A percentile compares a stretch with the other conserved stretches of the same genome.
phyloP scores from a whole-genome alignment of 1,140 invertebrate species.

The Temnothorax curvispinosus region DNA sequence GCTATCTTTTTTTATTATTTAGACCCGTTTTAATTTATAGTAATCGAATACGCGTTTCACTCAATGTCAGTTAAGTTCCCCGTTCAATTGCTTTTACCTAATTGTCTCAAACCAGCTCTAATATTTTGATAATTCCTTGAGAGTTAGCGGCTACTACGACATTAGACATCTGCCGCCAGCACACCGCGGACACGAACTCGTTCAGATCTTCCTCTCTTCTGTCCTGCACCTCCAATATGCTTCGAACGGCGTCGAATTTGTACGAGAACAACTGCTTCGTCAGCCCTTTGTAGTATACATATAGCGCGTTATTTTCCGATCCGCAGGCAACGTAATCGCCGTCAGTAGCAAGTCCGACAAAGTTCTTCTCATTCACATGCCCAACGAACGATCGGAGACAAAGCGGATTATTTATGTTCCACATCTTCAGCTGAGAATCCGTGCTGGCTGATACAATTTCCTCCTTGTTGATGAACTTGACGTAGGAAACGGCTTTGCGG shows the following conservation, averaged over 20 bases:
- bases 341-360: slow-evolving; percentile 98
- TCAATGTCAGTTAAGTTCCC: background rate
- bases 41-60: slow-evolving; percentile 9
- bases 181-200: slow-evolving; percentile 98
- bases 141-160: slow-evolving; percentile 98
- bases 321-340: slow-evolving; percentile 98
- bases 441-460: slow-evolving; percentile 98
- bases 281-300: slow-evolving; percentile 97
- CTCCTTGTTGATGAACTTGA: slow-evolving; percentile 96
- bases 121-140: slow-evolving; percentile 96
- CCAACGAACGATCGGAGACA: slow-evolving; percentile 96
- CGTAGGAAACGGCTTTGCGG: slow-evolving; percentile 98
- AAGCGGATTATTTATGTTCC: slow-evolving; percentile 93
- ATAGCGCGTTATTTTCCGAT: slow-evolving; percentile 97
- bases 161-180: slow-evolving; percentile 95
- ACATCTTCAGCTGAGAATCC: slow-evolving; percentile 97
- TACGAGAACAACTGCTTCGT: slow-evolving; percentile 95
- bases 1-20: background rate
- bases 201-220: slow-evolving; percentile 94
- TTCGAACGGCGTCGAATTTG: slow-evolving; percentile 94
- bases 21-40: slow-evolving; percentile 45
- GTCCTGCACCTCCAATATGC: slow-evolving; percentile 92
- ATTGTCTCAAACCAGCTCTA: slow-evolving; percentile 89
- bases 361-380: slow-evolving; percentile 98
- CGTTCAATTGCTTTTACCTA: background rate